Evolutionary conservation across 2,888 invertebrate genomes (phyloP).

Genomic region (Oscheius sp.): DNA sequence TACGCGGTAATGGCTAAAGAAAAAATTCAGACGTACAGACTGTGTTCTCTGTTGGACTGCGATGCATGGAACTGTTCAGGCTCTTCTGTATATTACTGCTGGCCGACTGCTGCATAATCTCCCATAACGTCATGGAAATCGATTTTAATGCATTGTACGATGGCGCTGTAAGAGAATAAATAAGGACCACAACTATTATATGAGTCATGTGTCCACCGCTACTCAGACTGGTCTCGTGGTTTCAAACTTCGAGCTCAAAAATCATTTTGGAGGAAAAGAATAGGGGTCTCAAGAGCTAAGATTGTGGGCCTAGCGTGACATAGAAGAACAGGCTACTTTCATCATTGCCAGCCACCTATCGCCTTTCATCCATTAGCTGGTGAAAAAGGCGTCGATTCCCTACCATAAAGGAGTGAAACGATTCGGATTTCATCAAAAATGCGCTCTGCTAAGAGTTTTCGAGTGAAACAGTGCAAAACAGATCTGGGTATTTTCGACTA

Average conservation of each 20-base stretch:
- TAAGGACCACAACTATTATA: background rate
- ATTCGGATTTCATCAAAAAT: conserved; percentile 28
- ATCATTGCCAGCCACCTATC: conserved; percentile 28
- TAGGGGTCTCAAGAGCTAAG: conserved; percentile 15
- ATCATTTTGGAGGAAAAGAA: background rate
- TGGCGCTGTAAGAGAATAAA: conserved; percentile 75
- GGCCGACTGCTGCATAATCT: conserved; percentile 78
- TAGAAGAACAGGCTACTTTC: conserved; percentile 31
- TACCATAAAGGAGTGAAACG: conserved; percentile 10
- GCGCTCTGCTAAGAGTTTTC: background rate
- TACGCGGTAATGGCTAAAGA: background rate
- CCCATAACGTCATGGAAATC: conserved; percentile 78
- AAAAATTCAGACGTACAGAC: conserved; percentile 18
- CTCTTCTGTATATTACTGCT: conserved; percentile 58
- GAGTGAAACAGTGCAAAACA: background rate
- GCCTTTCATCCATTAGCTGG: conserved; percentile 35
- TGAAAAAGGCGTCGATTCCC: conserved; percentile 22
- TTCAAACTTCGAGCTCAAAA: background rate
- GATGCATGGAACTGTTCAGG: conserved; percentile 59
- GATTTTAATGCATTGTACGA: conserved; percentile 78
- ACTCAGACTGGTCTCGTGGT: background rate
- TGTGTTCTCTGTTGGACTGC: conserved; percentile 46
- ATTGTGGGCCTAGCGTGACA: conserved; percentile 12
- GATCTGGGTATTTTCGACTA: too few relatives aligned
- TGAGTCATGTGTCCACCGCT: background rate